Evolutionary conservation across 2,888 invertebrate species (phyloP).

Genomic region (Phytoseiulus persimilis): DNA sequence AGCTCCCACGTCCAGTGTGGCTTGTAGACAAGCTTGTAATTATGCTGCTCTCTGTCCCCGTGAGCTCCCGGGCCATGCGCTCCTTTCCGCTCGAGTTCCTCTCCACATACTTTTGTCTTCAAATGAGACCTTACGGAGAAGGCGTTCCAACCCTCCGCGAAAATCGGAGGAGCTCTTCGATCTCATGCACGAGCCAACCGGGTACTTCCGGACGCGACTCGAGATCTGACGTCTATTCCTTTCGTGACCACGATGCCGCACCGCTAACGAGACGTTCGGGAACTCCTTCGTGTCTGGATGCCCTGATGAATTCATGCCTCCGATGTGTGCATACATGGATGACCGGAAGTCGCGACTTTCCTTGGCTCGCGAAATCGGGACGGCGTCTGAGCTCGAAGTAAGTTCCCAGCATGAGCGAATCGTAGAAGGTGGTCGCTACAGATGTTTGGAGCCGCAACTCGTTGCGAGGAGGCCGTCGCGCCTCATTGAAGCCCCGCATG

Average conservation of each 20-base stretch:
- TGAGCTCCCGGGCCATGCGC: not conserved
- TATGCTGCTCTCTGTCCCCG: not conserved
- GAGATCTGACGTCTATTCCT: too few species aligned
- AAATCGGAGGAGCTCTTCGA: not conserved
- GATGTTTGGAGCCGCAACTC: not conserved
- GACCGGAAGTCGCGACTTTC: too few species aligned
- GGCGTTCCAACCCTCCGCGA: not conserved
- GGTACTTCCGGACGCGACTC: too few species aligned
- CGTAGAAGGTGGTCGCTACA: not conserved
- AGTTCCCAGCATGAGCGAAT: not conserved
- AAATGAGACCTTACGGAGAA: not conserved
- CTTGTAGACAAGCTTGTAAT: constrained; percentile 5
- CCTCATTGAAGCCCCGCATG: not conserved
- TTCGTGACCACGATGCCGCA: too few species aligned
- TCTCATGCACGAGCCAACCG: too few species aligned
- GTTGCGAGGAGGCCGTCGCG: too few species aligned
- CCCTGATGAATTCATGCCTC: too few species aligned
- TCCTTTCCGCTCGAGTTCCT: not conserved
- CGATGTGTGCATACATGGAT: too few species aligned
- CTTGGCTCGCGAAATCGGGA: too few species aligned
- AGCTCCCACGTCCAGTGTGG: not conserved
- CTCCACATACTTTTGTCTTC: not conserved
- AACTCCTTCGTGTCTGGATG: too few species aligned
- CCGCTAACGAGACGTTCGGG: too few species aligned
- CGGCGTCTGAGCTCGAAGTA: not conserved